Evolutionary conservation across 2,113 vertebrate genomes (phyloP).

Genomic region (Protobothrops flavoviridis): DNA sequence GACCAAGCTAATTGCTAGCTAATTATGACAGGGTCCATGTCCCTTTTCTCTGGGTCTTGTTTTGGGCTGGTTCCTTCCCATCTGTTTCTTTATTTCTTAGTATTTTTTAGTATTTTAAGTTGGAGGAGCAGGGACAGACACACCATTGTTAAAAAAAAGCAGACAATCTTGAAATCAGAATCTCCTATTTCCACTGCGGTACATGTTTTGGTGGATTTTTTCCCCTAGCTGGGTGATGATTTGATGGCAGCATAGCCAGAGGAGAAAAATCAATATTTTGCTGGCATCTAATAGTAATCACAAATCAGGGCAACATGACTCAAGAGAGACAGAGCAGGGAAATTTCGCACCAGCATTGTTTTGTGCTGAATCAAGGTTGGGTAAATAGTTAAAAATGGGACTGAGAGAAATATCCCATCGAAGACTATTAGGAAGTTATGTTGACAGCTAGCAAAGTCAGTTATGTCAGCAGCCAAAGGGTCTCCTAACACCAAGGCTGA

Average conservation of each 20-base stretch:
- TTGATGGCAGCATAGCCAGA: neutral
- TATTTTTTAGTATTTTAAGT: neutral
- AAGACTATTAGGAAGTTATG: neutral
- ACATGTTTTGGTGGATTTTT: neutral
- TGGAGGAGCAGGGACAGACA: neutral
- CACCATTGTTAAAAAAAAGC: neutral
- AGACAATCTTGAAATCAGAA: neutral
- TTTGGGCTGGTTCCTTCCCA: neutral
- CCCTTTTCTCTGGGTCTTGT: neutral
- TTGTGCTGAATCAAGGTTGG: neutral
- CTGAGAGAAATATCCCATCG: neutral
- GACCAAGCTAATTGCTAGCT: neutral
- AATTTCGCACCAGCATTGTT: neutral
- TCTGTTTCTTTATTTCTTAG: neutral
- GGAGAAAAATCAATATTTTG: neutral
- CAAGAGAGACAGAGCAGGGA: neutral
- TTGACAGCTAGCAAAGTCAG: neutral
- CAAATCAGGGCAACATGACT: neutral
- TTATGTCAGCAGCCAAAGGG: neutral
- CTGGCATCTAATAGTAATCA: neutral
- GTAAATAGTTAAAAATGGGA: neutral
- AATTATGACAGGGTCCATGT: neutral
- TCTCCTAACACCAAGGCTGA: neutral
- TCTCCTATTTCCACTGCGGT: neutral
- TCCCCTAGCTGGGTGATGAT: neutral